Base-by-base conservation (phyloP, 2,113 vertebrate species). In the Labeo rohita region DNA sequence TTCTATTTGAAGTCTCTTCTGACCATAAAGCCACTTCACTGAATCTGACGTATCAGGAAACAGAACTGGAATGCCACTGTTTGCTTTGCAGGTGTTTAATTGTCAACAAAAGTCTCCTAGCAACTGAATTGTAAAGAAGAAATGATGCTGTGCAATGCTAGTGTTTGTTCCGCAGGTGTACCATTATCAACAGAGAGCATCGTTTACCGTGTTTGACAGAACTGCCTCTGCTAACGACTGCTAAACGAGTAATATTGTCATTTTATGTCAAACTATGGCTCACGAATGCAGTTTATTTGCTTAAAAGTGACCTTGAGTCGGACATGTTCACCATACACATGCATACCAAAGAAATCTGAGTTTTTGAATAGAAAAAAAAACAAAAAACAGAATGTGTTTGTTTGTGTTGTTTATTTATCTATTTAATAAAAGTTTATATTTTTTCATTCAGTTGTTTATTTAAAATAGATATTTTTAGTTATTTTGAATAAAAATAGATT, bases 51-150 rank as follows among this genome's bases (percentile, higher is more conserved):
- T 10, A 21, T 72, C 39, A 72, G 39, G 15, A 45, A 21, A 68
- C 13, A 68, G 65, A 68, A 11, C 21, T 6, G 18, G 68, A 72
- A 6, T 16, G 4, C 16, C 4, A n/a, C 8, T 11, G 68, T 72
- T 72, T 45, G 39, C 68, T n/a, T 72, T 6, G 18, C 68, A 72
- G 39, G 16, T 72, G 39, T 72, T 72, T 72, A 8, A 72, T 72
- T 72, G 68, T 72, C 68, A 72, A 72, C 68, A 72, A 45, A n/a
- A 45, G 43, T 72, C 8, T 45, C 68, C 39, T 21, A 72, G 18
- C 9, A 72, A 72, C 39, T 72, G 43, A 45, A 72, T 11, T 45
- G 68, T 18, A 4, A 21, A 72, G 18, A 39, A 72, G 39, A 45
- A 72, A 21, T 18, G 1, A 70, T 43, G 36, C 36, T 70, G 68